phyloP scores from a whole-genome alignment of 2,113 vertebrate genomes.

The Thryonomys swinderianus region DNA sequence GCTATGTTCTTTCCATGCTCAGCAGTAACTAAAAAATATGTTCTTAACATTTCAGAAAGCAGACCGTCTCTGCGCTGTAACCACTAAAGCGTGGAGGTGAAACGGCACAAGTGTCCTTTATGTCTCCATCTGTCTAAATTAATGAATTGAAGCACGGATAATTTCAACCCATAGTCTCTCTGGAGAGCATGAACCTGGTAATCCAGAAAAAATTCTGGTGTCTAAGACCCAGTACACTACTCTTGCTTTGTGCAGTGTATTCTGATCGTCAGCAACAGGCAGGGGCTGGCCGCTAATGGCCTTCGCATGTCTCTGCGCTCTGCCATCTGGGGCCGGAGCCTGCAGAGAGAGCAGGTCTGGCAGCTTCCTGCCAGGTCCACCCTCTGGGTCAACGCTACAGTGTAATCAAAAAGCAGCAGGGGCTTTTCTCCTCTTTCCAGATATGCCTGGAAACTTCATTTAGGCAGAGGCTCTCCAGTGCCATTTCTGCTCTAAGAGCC shows the following conservation, averaged over 20 bases:
- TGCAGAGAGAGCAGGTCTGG: not conserved
- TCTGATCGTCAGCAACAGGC: not conserved
- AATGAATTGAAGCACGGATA: conserved; percentile 55
- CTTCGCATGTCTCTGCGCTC: not conserved
- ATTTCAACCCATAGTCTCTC: conserved; percentile 8
- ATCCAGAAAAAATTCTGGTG: not conserved
- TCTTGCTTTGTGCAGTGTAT: not conserved
- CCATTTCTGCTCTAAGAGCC: not conserved
- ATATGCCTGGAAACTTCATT: not conserved
- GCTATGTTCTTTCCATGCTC: conserved; percentile 61
- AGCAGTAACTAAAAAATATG: conserved; percentile 74
- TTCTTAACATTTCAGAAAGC: conserved; percentile 76
- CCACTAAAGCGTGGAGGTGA: conserved; percentile 67
- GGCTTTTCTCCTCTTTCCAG: conserved; percentile 28
- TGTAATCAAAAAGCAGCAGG: conserved; percentile 44
- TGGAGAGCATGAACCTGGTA: not conserved
- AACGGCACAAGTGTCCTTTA: conserved; percentile 46
- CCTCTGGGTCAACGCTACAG: conserved; percentile 36
- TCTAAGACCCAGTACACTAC: not conserved
- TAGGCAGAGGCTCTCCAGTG: not conserved
- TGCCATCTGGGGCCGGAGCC: conserved; percentile 46
- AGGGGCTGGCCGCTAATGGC: not conserved
- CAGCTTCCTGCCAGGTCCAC: not conserved
- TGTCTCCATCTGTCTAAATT: conserved; percentile 54
- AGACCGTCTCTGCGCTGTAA: not conserved